These are phyloP conservation scores for Acanthis flammea DNA, from an alignment of 2,797 vertebrate genomes.

Conservation along the genomic window DNA sequence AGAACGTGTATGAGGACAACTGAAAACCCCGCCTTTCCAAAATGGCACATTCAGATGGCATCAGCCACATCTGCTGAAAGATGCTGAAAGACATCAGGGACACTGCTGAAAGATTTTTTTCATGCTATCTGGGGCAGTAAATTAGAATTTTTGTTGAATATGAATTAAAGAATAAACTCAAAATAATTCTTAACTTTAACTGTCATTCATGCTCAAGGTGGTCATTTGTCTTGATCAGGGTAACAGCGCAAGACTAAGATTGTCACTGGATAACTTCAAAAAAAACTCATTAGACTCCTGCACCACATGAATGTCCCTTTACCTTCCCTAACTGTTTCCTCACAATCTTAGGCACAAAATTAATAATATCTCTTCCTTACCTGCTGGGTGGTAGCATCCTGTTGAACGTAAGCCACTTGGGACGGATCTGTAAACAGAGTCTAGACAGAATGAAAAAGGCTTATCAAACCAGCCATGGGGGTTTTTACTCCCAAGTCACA, in stretches of 20 bases:
- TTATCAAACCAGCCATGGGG: slow-evolving; percentile 35
- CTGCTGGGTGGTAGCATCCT: slow-evolving; percentile 94
- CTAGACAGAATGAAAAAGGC: slow-evolving; percentile 72
- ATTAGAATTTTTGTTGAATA: not conserved
- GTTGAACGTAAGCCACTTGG: slow-evolving; percentile 96
- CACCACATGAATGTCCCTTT: not conserved
- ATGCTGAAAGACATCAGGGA: not conserved
- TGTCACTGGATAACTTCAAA: not conserved
- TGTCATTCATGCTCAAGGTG: not conserved
- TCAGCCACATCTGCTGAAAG: not conserved
- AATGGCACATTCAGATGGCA: not conserved
- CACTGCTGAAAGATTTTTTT: not conserved
- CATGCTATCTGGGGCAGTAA: not conserved
- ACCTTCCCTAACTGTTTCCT: not conserved
- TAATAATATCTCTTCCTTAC: slow-evolving; percentile 68
- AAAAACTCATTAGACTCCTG: not conserved
- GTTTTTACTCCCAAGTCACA: not conserved
- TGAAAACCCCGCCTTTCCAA: not conserved
- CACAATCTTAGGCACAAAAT: not conserved
- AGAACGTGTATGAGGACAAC: not conserved
- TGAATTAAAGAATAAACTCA: not conserved
- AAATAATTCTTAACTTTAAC: not conserved
- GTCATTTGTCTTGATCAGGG: not conserved
- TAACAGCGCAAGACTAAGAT: not conserved
- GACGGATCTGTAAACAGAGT: slow-evolving; percentile 94